Evolutionary conservation across 2,797 vertebrate species (phyloP).

Genomic region (Novumbra hubbsi): DNA sequence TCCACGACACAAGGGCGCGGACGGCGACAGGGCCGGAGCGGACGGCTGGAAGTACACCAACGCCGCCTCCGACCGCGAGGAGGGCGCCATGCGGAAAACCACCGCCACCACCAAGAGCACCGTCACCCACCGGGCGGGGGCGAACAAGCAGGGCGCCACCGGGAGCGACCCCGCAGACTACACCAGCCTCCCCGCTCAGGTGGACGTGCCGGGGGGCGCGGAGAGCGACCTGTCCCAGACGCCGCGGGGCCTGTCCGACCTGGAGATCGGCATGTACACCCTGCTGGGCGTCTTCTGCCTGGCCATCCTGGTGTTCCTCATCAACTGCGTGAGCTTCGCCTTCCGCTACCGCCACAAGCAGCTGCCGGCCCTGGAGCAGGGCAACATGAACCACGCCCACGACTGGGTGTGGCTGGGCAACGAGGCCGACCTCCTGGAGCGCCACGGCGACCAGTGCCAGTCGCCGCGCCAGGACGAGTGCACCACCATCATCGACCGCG

Average conservation of each 20-base stretch:
- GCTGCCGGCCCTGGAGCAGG: slow-evolving; percentile 87
- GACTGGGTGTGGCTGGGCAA: slow-evolving; percentile 98
- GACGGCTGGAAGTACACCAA: slow-evolving; percentile 78
- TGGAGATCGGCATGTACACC: slow-evolving; percentile 98
- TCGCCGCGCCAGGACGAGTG: slow-evolving; percentile 83
- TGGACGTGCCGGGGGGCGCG: slow-evolving; percentile 75
- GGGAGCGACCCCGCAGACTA: slow-evolving; percentile 74
- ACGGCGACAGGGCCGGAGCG: slow-evolving; percentile 71
- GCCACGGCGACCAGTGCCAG: slow-evolving; percentile 81
- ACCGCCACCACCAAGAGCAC: slow-evolving; percentile 81
- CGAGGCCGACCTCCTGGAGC: slow-evolving; percentile 87
- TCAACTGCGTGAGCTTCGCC: slow-evolving; percentile 95
- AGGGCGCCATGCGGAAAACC: slow-evolving; percentile 76
- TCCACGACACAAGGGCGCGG: slow-evolving; percentile 70
- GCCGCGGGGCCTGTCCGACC: slow-evolving; percentile 85
- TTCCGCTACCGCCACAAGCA: slow-evolving; percentile 96
- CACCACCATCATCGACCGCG: slow-evolving; percentile 85
- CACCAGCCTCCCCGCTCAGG: slow-evolving; percentile 80
- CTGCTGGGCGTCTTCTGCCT: slow-evolving; percentile 95
- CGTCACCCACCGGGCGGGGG: slow-evolving; percentile 62
- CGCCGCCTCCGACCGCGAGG: slow-evolving; percentile 72
- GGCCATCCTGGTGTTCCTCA: slow-evolving; percentile 94
- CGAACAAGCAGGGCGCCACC: slow-evolving; percentile 62
- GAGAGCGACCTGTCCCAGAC: slow-evolving; percentile 83
- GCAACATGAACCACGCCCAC: slow-evolving; percentile 93